A percentile compares a stretch with the other conserved stretches of the same genome.
Evolutionary conservation across 2,113 vertebrate species (phyloP).

Genomic region (Tyrannus savana): DNA sequence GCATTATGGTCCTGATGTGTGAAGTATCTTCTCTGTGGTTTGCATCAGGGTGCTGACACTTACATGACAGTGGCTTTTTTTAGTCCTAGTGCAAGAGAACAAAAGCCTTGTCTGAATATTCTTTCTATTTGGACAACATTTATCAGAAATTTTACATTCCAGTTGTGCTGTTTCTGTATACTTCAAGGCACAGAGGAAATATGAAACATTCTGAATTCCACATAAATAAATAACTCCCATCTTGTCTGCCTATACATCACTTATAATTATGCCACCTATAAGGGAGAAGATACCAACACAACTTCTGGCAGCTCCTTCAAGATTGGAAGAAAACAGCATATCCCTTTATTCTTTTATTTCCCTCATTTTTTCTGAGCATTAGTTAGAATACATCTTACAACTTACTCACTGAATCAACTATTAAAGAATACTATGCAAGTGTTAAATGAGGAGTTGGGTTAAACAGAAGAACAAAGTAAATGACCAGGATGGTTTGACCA

Average conservation of each 20-base stretch:
- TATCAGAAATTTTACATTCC: neutral
- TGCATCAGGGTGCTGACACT: neutral
- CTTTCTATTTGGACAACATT: neutral
- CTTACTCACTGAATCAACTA: neutral
- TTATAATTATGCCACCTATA: neutral
- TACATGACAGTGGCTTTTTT: neutral
- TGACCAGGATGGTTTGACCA: neutral
- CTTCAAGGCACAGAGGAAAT: neutral
- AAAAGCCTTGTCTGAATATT: neutral
- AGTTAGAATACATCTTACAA: neutral
- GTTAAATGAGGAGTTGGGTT: neutral
- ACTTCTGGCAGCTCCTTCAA: neutral
- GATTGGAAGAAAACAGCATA: neutral
- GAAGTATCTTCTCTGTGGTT: neutral
- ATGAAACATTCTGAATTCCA: neutral
- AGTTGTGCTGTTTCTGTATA: neutral
- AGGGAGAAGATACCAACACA: neutral
- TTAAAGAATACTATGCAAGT: neutral
- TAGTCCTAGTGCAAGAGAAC: neutral
- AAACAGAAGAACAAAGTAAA: neutral
- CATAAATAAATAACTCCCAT: neutral
- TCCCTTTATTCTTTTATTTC: neutral
- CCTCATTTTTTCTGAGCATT: neutral
- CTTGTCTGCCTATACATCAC: neutral
- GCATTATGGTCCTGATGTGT: neutral